phyloP scores from a whole-genome alignment of 2,113 vertebrate species.

The Cyphomyrus plagiostoma region DNA sequence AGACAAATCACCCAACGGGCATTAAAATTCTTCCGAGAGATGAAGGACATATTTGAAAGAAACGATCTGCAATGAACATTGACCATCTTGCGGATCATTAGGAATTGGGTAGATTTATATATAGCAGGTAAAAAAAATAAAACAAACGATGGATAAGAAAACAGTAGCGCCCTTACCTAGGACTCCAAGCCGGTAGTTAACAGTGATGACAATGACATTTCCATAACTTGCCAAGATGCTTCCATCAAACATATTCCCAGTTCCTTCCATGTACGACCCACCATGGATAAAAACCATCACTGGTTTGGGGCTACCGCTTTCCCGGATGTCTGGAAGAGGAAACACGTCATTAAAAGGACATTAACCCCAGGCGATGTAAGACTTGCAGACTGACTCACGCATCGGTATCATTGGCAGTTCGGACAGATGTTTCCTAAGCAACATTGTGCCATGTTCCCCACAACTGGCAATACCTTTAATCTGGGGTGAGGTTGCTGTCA shows the following conservation, averaged over 20 bases:
- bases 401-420: conserved; percentile 34
- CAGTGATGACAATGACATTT: conserved; percentile 98
- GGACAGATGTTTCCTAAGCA: conserved; percentile 45
- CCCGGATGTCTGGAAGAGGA: conserved; percentile 87
- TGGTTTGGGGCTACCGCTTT: conserved; percentile 97
- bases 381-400: conserved; percentile 37
- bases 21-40: background rate
- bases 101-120: background rate
- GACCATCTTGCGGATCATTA: background rate
- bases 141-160: background rate
- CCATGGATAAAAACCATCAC: conserved; percentile 99
- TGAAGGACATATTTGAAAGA: conserved; percentile 10
- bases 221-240: conserved; percentile 99
- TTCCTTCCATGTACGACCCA: conserved; percentile 99
- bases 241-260: conserved; percentile 97
- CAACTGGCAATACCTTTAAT: conserved; percentile 25
- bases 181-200: conserved; percentile 97
- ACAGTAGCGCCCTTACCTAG: conserved; percentile 75
- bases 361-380: conserved; percentile 39
- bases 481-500: background rate
- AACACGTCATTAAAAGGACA: conserved; percentile 62
- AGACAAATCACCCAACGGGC: background rate
- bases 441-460: conserved; percentile 41
- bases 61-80: conserved; percentile 14
- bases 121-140: background rate